A percentile compares a stretch with the other conserved stretches of the same genome.
Conservation (phyloP, 2,888 invertebrate species). For the Limenitis arthemis region DNA sequence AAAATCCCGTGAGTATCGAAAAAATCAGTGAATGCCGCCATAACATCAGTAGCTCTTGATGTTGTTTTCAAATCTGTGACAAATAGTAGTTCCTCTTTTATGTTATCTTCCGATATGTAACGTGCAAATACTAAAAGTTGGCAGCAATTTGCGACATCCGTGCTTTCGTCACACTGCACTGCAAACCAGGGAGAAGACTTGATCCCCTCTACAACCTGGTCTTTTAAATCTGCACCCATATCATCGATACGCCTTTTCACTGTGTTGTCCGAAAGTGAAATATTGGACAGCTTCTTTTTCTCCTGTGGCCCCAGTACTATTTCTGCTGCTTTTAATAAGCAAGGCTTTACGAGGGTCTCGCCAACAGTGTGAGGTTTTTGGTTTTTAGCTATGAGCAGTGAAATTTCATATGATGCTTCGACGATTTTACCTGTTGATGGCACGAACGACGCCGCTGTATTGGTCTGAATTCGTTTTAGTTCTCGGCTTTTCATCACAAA, state of each 20-base stretch:
- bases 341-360: slow-evolving; percentile 22
- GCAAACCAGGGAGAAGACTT: not conserved
- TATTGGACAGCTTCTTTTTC: slow-evolving; percentile 22
- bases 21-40: slow-evolving; percentile 12
- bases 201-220: not conserved
- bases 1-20: slow-evolving; percentile 3
- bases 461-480: slow-evolving; percentile 6
- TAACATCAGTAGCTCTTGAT: slow-evolving; percentile 6
- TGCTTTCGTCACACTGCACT: slow-evolving; percentile 12
- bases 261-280: slow-evolving; percentile 23
- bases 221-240: slow-evolving; percentile 22
- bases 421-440: slow-evolving; percentile 13
- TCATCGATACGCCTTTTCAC: slow-evolving; percentile 24
- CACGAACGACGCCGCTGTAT: slow-evolving; percentile 10
- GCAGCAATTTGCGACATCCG: slow-evolving; percentile 27
- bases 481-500: not conserved
- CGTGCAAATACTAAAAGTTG: slow-evolving; percentile 27
- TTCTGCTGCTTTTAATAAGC: slow-evolving; percentile 25
- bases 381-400: slow-evolving; percentile 18
- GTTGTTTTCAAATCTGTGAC: slow-evolving; percentile 12
- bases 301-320: slow-evolving; percentile 19
- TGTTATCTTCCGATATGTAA: slow-evolving; percentile 24
- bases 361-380: slow-evolving; percentile 23
- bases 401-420: slow-evolving; percentile 13
- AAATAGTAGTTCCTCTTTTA: slow-evolving; percentile 11